Percentiles rank a stretch among this genome's conserved stretches.
phyloP scores from a whole-genome alignment of 2,888 invertebrate genomes.

The Cabera pusaria region DNA sequence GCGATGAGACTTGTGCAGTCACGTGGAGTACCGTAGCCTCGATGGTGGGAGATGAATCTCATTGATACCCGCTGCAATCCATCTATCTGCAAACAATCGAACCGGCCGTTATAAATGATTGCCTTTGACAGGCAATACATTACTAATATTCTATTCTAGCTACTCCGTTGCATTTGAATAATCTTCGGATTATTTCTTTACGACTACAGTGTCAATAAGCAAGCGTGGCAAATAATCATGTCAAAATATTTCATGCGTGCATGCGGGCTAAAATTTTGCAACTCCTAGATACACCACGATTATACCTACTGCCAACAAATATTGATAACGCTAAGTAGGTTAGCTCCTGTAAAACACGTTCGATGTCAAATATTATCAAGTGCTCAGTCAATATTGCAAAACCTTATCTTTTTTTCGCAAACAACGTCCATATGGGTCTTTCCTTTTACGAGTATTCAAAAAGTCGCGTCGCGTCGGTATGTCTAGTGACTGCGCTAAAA shows the following conservation, averaged over 20 bases:
- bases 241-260: slow-evolving; percentile 17
- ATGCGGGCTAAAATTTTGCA: slow-evolving; percentile 59
- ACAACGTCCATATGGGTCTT: slow-evolving; percentile 64
- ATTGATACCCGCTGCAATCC: slow-evolving; percentile 43
- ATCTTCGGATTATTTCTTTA: no score
- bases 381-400: slow-evolving; percentile 69
- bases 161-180: no score
- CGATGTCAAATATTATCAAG: slow-evolving; percentile 77
- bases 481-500: slow-evolving; percentile 52
- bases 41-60: slow-evolving; percentile 25
- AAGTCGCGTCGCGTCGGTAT: slow-evolving; percentile 55
- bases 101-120: slow-evolving; percentile 36
- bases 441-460: slow-evolving; percentile 57
- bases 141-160: no score
- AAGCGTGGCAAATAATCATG: slow-evolving; percentile 17
- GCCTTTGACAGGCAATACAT: slow-evolving; percentile 18
- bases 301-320: no score
- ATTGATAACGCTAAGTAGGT: slow-evolving; percentile 74
- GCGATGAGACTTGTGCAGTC: slow-evolving; percentile 27
- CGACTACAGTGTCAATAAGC: no score
- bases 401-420: slow-evolving; percentile 73
- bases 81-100: slow-evolving; percentile 57
- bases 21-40: slow-evolving; percentile 21
- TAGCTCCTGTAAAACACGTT: slow-evolving; percentile 69
- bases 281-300: slow-evolving; percentile 42